These are phyloP conservation scores for Pasiphila rectangulata DNA, from an alignment of 2,888 invertebrate genomes.

Conservation along the genomic window DNA sequence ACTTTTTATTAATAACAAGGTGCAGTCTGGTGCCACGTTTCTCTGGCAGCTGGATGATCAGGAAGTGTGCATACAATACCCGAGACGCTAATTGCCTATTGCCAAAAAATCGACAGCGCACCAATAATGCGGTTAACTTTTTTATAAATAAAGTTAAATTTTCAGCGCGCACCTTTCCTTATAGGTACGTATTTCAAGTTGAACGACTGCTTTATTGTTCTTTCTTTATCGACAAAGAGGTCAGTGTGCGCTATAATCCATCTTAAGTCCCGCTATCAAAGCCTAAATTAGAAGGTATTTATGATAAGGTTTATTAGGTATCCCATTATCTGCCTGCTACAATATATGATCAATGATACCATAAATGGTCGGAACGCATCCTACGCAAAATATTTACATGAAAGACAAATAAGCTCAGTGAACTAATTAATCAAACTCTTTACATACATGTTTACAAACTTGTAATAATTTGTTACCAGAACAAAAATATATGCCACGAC, in stretches of 20 bases:
- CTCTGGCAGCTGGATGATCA: slow-evolving; percentile 68
- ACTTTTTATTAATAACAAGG: slow-evolving; percentile 69
- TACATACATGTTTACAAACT: no score
- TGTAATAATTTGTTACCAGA: no score
- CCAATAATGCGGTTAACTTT: slow-evolving; percentile 37
- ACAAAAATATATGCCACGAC: no score
- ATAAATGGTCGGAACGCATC: slow-evolving; percentile 46
- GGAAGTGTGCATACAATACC: slow-evolving; percentile 62
- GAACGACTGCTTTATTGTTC: slow-evolving; percentile 62
- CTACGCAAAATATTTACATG: slow-evolving; percentile 49
- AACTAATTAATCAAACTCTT: slow-evolving; percentile 26
- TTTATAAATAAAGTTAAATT: slow-evolving; percentile 38
- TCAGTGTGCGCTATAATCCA: slow-evolving; percentile 44
- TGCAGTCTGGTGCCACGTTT: slow-evolving; percentile 59
- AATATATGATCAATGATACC: slow-evolving; percentile 48
- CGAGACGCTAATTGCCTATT: slow-evolving; percentile 55
- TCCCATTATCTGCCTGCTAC: slow-evolving; percentile 39
- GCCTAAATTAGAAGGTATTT: slow-evolving; percentile 44
- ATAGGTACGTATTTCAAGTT: slow-evolving; percentile 47
- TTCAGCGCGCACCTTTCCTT: slow-evolving; percentile 44
- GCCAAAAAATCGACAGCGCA: slow-evolving; percentile 59
- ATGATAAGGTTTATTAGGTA: slow-evolving; percentile 29
- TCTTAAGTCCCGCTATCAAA: slow-evolving; percentile 43
- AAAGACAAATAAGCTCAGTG: slow-evolving; percentile 49
- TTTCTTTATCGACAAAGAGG: slow-evolving; percentile 48